A percentile compares a stretch with the other conserved stretches of the same genome.
Conservation (phyloP, 2,113 vertebrate species). For the Craseonycteris thonglongyai region DNA sequence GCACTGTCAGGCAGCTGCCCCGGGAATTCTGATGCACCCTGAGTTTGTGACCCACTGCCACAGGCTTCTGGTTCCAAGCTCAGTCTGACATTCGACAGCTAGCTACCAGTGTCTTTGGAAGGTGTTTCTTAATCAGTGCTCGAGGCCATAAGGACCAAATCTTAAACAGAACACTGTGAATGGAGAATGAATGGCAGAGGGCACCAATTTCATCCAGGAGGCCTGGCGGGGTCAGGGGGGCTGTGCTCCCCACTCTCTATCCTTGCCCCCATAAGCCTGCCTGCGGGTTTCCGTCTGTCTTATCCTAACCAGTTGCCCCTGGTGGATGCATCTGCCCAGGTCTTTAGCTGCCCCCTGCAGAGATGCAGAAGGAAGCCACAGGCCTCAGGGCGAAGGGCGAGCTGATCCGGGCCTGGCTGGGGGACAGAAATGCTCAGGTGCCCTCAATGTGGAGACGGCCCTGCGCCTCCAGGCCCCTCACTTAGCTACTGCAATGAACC, state of each 20-base stretch:
- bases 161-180: background rate
- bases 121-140: too few relatives aligned
- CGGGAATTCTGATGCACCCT: background rate
- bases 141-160: background rate
- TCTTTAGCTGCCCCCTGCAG: background rate
- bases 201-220: accelerated
- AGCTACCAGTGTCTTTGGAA: background rate
- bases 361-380: background rate
- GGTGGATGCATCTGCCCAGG: too few relatives aligned
- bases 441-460: background rate
- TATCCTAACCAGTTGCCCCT: background rate
- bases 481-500: background rate
- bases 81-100: background rate
- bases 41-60: background rate
- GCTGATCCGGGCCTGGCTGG: accelerated
- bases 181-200: accelerated
- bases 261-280: background rate
- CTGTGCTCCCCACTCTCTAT: accelerated
- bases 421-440: accelerated
- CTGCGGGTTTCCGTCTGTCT: accelerated
- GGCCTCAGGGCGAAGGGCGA: background rate
- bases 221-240: background rate
- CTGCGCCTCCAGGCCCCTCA: background rate
- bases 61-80: background rate
- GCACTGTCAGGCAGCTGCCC: background rate